Evolutionary conservation across 2,113 vertebrate genomes (phyloP).

Genomic region (Arvicanthis niloticus): DNA sequence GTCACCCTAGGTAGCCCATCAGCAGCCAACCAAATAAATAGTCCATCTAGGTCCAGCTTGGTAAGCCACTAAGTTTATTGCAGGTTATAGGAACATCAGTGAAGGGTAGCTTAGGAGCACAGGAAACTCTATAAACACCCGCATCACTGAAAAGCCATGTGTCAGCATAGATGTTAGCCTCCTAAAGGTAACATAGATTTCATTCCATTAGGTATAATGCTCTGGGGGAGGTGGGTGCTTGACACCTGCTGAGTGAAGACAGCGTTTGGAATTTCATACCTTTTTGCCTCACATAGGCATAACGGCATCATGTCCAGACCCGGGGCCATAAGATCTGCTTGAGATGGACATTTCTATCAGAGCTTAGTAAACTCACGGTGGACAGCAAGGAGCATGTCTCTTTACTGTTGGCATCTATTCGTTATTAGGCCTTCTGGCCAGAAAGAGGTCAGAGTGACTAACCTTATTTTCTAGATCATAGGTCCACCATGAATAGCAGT

Average conservation of each 20-base stretch:
- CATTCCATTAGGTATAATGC: not conserved
- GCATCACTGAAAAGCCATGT: not conserved
- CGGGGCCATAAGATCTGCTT: not conserved
- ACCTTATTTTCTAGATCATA: slow-evolving; percentile 30
- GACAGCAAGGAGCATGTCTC: not conserved
- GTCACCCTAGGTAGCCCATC: not conserved
- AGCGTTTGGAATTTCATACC: not conserved
- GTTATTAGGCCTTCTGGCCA: not conserved
- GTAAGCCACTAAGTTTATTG: no score
- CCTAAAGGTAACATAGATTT: not conserved
- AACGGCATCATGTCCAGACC: not conserved
- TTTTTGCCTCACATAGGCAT: not conserved
- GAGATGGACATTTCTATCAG: not conserved
- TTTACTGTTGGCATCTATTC: not conserved
- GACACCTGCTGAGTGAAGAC: not conserved
- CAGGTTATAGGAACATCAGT: not conserved
- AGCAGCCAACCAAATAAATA: not conserved
- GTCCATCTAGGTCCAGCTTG: not conserved
- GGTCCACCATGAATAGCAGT: slow-evolving; percentile 7
- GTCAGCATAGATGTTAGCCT: not conserved
- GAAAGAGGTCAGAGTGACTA: slow-evolving; percentile 45
- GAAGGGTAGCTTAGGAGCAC: not conserved
- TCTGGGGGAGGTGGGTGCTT: not conserved
- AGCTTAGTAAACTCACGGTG: not conserved
- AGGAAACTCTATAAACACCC: no score